These are phyloP conservation scores for Sphaerodactylus townsendi DNA, from an alignment of 2,113 vertebrate species.

Conservation along the genomic window DNA sequence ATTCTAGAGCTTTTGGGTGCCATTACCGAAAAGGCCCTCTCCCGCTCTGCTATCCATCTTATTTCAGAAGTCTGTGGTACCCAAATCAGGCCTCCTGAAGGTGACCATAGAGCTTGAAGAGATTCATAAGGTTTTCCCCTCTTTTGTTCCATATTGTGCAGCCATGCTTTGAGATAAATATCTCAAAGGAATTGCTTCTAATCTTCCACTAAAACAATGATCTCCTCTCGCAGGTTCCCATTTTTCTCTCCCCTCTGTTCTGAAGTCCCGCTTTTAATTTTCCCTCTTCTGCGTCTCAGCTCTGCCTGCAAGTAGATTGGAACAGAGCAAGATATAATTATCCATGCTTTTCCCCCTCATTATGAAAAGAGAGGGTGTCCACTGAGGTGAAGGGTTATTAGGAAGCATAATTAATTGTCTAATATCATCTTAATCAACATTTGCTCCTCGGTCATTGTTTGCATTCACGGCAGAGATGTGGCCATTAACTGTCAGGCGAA, in stretches of 20 bases:
- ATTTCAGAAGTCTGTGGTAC: too few relatives aligned
- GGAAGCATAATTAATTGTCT: constrained; percentile 76
- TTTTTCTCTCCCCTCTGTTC: constrained; percentile 16
- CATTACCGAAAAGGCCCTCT: too few relatives aligned
- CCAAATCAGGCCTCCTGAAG: too few relatives aligned
- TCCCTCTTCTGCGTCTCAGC: constrained; percentile 40
- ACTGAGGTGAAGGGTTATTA: constrained; percentile 66
- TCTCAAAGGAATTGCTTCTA: constrained; percentile 11
- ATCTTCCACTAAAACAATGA: constrained; percentile 41
- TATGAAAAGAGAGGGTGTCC: constrained; percentile 53
- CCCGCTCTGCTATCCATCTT: too few relatives aligned
- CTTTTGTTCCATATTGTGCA: too few relatives aligned
- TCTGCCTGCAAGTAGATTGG: constrained; percentile 66
- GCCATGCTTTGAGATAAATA: too few relatives aligned
- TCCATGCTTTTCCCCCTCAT: constrained; percentile 63
- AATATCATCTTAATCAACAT: constrained; percentile 75
- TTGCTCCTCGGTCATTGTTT: constrained; percentile 57
- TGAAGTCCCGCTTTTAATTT: constrained; percentile 55
- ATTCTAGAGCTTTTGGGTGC: too few relatives aligned
- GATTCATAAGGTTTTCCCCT: not conserved
- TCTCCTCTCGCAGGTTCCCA: constrained; percentile 32
- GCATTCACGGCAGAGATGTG: constrained; percentile 67
- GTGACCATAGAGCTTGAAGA: too few relatives aligned
- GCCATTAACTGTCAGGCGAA: fast-evolving
- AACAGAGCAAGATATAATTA: constrained; percentile 74